These are phyloP conservation scores for Varecia variegata DNA, from an alignment of 2,797 vertebrate species.

Conservation along the genomic window DNA sequence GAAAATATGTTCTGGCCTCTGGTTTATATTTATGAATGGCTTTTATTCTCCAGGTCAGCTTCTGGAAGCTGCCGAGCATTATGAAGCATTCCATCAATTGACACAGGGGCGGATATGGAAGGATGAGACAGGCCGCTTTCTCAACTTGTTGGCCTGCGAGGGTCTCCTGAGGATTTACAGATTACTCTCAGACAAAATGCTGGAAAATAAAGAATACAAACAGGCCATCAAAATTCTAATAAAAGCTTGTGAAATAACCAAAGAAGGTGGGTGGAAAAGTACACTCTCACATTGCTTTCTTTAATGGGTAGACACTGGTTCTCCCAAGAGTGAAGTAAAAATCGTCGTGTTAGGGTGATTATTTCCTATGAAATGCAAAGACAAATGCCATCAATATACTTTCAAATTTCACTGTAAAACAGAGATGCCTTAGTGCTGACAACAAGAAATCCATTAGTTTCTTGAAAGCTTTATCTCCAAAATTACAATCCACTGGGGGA, in stretches of 20 bases:
- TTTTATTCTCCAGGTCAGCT: slow-evolving; percentile 85
- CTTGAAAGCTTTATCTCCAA: slow-evolving; percentile 76
- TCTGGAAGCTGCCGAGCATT: slow-evolving; percentile 85
- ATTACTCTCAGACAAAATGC: slow-evolving; percentile 85
- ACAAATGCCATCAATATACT: slow-evolving; percentile 80
- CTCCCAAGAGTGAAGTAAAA: slow-evolving; percentile 78
- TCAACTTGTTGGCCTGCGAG: slow-evolving; percentile 81
- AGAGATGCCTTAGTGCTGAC: slow-evolving; percentile 74
- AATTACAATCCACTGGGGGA: slow-evolving; percentile 58
- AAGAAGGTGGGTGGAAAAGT: slow-evolving; percentile 85
- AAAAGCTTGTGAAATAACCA: slow-evolving; percentile 87
- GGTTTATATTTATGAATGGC: slow-evolving; percentile 62
- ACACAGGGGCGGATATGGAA: slow-evolving; percentile 82
- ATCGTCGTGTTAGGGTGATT: slow-evolving; percentile 77
- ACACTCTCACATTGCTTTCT: slow-evolving; percentile 70
- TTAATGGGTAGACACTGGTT: slow-evolving; percentile 65
- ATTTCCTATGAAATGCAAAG: slow-evolving; percentile 83
- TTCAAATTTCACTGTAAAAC: slow-evolving; percentile 77
- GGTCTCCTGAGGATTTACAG: slow-evolving; percentile 85
- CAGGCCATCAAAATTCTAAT: slow-evolving; percentile 86
- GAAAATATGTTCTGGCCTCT: slow-evolving; percentile 1
- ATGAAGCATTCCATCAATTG: slow-evolving; percentile 88
- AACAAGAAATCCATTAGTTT: slow-evolving; percentile 77
- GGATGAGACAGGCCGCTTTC: slow-evolving; percentile 78
- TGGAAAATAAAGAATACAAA: slow-evolving; percentile 84